Conservation (phyloP, 2,888 invertebrate species). For the Nineta flava region DNA sequence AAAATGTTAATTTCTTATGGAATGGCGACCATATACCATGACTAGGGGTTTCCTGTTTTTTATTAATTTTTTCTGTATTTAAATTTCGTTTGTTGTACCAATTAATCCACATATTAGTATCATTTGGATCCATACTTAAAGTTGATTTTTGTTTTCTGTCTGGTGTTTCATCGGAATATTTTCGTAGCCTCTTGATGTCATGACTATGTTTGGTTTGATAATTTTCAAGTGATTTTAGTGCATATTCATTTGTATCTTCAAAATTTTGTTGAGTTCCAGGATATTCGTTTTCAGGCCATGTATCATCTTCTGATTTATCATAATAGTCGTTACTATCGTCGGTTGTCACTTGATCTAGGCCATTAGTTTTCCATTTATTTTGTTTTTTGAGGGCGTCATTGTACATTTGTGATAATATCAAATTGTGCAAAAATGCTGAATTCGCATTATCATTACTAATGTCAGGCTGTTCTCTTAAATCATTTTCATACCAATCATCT, state of each 20-base stretch:
- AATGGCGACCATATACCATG: constrained; percentile 11
- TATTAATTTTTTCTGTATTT: constrained; percentile 11
- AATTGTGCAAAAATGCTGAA: constrained; percentile 48
- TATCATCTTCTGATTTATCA: neutral
- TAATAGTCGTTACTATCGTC: constrained; percentile 8
- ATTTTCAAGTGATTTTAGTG: constrained; percentile 43
- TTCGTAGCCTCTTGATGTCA: constrained; percentile 16
- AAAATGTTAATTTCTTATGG: constrained; percentile 14
- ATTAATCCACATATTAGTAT: constrained; percentile 18
- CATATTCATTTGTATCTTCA: constrained; percentile 49
- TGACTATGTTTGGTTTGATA: constrained; percentile 12
- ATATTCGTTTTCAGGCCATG: constrained; percentile 7
- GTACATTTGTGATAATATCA: constrained; percentile 48
- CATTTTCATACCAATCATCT: constrained; percentile 47
- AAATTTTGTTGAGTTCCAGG: constrained; percentile 14
- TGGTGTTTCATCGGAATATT: constrained; percentile 16
- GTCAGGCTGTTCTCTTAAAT: constrained; percentile 21
- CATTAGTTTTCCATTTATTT: constrained; percentile 11
- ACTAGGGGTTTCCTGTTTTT: constrained; percentile 14
- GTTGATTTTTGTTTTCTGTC: constrained; percentile 18
- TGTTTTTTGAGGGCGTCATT: constrained; percentile 30
- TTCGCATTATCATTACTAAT: constrained; percentile 29
- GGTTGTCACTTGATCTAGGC: constrained; percentile 6
- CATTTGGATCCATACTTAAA: constrained; percentile 27
- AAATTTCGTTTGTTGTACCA: constrained; percentile 30